Evolutionary conservation across 1,140 invertebrate species (phyloP), one percentile per base, ranked within the genome.

Genomic region (Diplogasteroides magnus): DNA sequence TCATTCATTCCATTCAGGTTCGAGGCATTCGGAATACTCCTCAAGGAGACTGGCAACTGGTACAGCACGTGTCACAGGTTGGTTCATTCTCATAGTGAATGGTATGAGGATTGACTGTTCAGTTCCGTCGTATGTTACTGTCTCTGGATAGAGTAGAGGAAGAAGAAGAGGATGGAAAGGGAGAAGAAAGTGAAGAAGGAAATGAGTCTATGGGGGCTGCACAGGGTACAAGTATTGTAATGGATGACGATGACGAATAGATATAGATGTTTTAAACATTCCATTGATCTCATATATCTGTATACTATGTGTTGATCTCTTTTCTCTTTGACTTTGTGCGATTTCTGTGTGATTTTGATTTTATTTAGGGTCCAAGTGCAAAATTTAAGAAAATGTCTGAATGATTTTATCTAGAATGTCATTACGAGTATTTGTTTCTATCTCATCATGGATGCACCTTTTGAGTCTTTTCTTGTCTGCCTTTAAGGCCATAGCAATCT

Each of bases 41-140:
- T 29, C 64, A 69, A 25, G 68, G 31, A 25, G 14, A 55, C 25
- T 11, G 31, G 11, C 29, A 61, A 55, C 27, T 56, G 56, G 25
- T 63, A 13, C 48, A 70, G 31, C 25, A 61, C 27, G 31, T 27
- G 31, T 14, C 31, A 23, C 71, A 69, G 23, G 67, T 75, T n/a
- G 29, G 76, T 28, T 37, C 77, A n/a, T 74, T 69, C 25, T n/a
- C 76, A 3, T 64, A 77, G n/a, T 80, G 79, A 61, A 32, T 31
- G 27, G 69, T 58, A 27, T 78, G 77, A 48, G 58, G 77, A 74
- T 61, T 62, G 60, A 28, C 65, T 13, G 64, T 75, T 71, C 60
- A 78, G 77, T 79, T 79, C 72, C 74, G 74, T 15, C 74, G 72
- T 58, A 81, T 79, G 78, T 67, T 79, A 19, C 64, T 81, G 11